Percentiles rank a stretch among this genome's conserved stretches.
Conservation (phyloP, 2,888 invertebrate genomes). For the Philonicus albiceps region DNA sequence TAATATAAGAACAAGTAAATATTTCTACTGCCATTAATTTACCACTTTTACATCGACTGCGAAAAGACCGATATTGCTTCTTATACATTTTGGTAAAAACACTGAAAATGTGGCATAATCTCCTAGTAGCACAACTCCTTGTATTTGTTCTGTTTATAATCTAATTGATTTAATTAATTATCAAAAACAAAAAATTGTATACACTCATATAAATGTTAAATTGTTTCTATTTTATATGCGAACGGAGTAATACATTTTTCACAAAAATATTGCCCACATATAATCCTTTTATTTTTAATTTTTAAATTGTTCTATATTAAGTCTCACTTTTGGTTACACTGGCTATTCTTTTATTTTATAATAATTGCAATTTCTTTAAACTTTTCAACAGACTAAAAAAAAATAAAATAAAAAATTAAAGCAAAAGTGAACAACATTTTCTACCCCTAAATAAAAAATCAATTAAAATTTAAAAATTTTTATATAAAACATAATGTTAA, state of each 20-base stretch:
- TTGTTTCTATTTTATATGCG: not conserved
- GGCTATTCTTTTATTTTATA: not conserved
- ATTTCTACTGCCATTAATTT: not conserved
- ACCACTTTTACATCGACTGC: not conserved
- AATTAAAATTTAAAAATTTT: not conserved
- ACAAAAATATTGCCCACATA: slow-evolving; percentile 14
- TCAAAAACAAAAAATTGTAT: not conserved
- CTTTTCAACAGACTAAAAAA: no score
- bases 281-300: not conserved
- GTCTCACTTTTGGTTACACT: not conserved
- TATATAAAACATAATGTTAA: not conserved
- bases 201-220: slow-evolving; percentile 6
- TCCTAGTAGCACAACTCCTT: not conserved
- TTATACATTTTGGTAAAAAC: not conserved
- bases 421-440: not conserved
- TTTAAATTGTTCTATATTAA: not conserved
- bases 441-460: not conserved
- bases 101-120: not conserved
- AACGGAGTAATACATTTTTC: slow-evolving; percentile 18
- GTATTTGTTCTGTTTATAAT: not conserved
- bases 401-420: not conserved
- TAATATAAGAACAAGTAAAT: not conserved
- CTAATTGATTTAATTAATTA: not conserved
- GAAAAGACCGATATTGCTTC: not conserved
- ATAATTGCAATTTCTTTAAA: not conserved